These are phyloP conservation scores for Sarcophaga caerulescens DNA, from an alignment of 2,888 invertebrate genomes.

Conservation along the genomic window DNA sequence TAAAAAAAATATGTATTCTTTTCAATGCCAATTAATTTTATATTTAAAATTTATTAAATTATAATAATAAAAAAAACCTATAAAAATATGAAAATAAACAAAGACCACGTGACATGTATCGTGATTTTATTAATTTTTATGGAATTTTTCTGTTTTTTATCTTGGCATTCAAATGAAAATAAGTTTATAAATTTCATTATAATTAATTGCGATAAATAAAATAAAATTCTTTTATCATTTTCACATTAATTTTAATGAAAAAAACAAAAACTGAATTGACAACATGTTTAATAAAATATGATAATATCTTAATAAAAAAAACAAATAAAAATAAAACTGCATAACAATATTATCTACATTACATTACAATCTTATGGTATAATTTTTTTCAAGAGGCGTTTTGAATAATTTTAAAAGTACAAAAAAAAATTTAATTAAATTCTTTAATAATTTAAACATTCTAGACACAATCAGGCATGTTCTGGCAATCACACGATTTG, in stretches of 20 bases:
- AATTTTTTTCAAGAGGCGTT: too few species aligned
- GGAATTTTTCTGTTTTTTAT: background rate
- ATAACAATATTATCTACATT: too few species aligned
- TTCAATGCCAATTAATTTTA: slow-evolving; percentile 37
- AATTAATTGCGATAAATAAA: background rate
- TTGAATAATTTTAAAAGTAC: too few species aligned
- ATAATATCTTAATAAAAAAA: background rate
- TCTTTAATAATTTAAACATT: too few species aligned
- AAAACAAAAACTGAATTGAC: background rate
- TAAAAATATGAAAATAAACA: background rate
- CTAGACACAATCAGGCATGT: too few species aligned
- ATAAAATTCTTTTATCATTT: background rate
- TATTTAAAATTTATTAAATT: slow-evolving; percentile 24
- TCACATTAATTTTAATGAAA: background rate
- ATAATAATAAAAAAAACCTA: background rate
- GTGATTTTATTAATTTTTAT: slow-evolving; percentile 11
- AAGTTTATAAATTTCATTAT: slow-evolving; percentile 19
- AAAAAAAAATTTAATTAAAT: too few species aligned
- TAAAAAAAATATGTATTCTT: slow-evolving; percentile 7
- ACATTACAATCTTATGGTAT: too few species aligned
- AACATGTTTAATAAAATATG: background rate
- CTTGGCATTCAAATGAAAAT: background rate
- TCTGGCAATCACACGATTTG: too few species aligned
- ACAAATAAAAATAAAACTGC: too few species aligned
- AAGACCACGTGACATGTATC: background rate